Percentiles rank a stretch among this genome's conserved stretches.
Conservation (phyloP, 2,113 vertebrate species). For the Cygnus buccinator region DNA sequence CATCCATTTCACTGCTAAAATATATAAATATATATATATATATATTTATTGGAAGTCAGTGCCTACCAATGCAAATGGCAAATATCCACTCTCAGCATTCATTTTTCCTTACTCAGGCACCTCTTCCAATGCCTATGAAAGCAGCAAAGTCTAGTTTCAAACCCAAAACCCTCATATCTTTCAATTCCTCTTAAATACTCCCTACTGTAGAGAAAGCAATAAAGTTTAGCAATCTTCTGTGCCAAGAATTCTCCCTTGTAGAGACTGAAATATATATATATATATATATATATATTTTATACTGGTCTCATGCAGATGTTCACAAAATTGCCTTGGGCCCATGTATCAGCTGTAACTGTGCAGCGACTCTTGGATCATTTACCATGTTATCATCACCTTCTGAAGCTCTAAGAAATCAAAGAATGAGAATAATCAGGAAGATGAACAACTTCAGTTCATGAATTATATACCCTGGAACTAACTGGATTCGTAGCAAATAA, state of each 20-base stretch:
- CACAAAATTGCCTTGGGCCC: background rate
- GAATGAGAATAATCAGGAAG: background rate
- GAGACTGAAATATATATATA: background rate
- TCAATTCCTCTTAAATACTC: background rate
- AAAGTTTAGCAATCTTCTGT: conserved; percentile 1
- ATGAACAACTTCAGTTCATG: background rate
- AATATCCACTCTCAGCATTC: background rate
- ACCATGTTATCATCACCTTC: background rate
- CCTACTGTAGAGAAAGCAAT: background rate
- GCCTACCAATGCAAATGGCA: background rate
- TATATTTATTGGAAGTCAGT: background rate
- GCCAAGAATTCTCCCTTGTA: background rate
- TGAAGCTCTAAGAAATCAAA: background rate
- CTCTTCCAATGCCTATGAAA: background rate
- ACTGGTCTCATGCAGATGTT: conserved; percentile 2
- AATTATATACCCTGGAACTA: background rate
- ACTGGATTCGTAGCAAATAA: background rate
- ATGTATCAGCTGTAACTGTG: background rate
- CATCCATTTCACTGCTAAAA: background rate
- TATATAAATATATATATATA: background rate
- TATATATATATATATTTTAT: background rate
- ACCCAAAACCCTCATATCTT: conserved; percentile 3
- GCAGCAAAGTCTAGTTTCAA: background rate
- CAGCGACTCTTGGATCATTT: background rate
- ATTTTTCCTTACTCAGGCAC: background rate